These are phyloP conservation scores for Drymodes brunneopygia DNA, from an alignment of 2,113 vertebrate genomes.

Conservation along the genomic window DNA sequence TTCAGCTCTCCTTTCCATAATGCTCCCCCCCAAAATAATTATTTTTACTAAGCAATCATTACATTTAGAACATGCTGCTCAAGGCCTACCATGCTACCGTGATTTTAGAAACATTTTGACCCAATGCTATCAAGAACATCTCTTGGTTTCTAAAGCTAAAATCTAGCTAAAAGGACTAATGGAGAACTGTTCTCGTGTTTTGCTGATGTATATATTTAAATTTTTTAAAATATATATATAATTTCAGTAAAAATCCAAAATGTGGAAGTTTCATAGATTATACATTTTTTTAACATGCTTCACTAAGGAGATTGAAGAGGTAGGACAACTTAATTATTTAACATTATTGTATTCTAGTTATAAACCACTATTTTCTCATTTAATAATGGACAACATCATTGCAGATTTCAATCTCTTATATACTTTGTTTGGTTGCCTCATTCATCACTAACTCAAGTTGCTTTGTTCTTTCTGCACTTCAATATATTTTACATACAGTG, in stretches of 20 bases:
- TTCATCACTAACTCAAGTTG: conserved; percentile 29
- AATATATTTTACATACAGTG: background rate
- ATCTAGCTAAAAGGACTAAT: background rate
- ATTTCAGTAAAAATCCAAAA: background rate
- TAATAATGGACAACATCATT: conserved; percentile 25
- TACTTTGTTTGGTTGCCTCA: conserved; percentile 54
- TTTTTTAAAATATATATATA: background rate
- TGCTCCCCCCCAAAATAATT: no score
- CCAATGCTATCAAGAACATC: no score
- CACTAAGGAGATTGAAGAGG: conserved; percentile 94
- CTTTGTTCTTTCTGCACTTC: conserved; percentile 24
- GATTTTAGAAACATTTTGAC: no score
- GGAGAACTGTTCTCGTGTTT: background rate
- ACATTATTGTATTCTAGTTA: conserved; percentile 49
- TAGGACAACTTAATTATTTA: conserved; percentile 79
- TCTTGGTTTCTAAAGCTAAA: conserved; percentile 6
- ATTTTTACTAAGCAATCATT: no score
- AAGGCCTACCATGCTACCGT: no score
- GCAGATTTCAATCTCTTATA: conserved; percentile 11
- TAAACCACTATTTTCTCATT: conserved; percentile 42
- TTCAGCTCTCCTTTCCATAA: no score
- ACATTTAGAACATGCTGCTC: no score
- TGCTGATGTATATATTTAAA: background rate
- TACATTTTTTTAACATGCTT: conserved; percentile 87
- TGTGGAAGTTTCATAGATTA: conserved; percentile 75